phyloP scores from a whole-genome alignment of 2,113 vertebrate genomes.

The Leptosomus discolor region DNA sequence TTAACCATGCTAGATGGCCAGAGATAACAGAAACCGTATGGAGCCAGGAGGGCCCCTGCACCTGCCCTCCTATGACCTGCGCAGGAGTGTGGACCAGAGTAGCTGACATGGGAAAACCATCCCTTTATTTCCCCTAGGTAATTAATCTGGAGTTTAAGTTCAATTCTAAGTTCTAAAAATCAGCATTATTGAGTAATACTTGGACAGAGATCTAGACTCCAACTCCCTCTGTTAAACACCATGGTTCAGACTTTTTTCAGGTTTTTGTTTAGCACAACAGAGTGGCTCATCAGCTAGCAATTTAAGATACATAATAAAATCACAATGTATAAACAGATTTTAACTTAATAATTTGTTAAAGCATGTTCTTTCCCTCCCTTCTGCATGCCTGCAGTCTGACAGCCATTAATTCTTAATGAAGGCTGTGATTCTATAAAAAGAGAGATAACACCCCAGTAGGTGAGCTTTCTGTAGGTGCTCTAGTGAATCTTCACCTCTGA shows the following conservation, averaged over 20 bases:
- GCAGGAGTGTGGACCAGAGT: not conserved
- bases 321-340: not conserved
- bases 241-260: not conserved
- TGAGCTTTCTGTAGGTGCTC: slow-evolving; percentile 40
- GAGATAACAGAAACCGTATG: not conserved
- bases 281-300: not conserved
- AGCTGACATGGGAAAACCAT: not conserved
- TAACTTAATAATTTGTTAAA: not conserved
- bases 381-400: not conserved
- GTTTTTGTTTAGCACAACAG: not conserved
- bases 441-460: slow-evolving; percentile 51
- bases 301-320: not conserved
- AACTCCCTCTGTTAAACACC: not conserved
- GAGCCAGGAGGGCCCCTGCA: not conserved
- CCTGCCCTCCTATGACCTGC: not conserved
- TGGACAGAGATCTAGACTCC: not conserved
- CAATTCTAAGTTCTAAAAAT: not conserved
- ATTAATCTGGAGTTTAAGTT: not conserved
- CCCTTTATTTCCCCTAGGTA: not conserved
- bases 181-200: not conserved
- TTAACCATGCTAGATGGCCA: not conserved
- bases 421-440: not conserved
- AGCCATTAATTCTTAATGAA: slow-evolving; percentile 21
- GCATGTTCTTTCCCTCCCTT: not conserved
- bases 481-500: slow-evolving; percentile 59